phyloP scores from a whole-genome alignment of 2,113 vertebrate genomes.

The Cinclus mexicanus region DNA sequence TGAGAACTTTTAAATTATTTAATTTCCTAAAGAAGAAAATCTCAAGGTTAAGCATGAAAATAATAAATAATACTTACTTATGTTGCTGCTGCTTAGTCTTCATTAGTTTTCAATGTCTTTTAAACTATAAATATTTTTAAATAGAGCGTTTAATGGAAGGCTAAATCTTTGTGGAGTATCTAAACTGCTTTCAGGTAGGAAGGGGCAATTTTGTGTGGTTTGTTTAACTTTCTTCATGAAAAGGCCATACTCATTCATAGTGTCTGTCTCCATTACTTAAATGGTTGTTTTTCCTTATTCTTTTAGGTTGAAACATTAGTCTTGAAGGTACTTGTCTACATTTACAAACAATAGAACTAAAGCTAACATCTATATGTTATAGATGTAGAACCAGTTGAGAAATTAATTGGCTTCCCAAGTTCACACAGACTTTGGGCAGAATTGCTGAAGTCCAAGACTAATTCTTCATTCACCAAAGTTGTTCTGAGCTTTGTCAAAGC shows the following conservation, averaged over 20 bases:
- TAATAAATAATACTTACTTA: neutral
- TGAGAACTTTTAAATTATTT: neutral
- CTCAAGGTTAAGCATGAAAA: neutral
- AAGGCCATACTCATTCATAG: neutral
- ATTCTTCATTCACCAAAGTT: neutral
- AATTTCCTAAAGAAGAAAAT: neutral
- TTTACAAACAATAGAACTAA: neutral
- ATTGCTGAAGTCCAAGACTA: neutral
- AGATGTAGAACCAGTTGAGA: neutral
- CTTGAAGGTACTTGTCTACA: neutral
- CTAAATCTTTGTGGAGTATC: neutral
- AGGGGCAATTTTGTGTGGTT: neutral
- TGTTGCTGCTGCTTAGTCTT: neutral
- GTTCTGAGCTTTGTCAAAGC: neutral
- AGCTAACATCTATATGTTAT: neutral
- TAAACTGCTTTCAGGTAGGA: neutral
- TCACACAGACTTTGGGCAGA: neutral
- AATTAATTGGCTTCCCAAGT: neutral
- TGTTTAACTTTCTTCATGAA: neutral
- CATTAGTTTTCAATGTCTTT: neutral
- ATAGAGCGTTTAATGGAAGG: neutral
- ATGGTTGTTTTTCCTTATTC: neutral
- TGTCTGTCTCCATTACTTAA: neutral
- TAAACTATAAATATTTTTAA: neutral
- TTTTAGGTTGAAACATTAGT: neutral